These are phyloP conservation scores for Platycheirus albimanus DNA, from an alignment of 2,888 invertebrate genomes.

Conservation along the genomic window DNA sequence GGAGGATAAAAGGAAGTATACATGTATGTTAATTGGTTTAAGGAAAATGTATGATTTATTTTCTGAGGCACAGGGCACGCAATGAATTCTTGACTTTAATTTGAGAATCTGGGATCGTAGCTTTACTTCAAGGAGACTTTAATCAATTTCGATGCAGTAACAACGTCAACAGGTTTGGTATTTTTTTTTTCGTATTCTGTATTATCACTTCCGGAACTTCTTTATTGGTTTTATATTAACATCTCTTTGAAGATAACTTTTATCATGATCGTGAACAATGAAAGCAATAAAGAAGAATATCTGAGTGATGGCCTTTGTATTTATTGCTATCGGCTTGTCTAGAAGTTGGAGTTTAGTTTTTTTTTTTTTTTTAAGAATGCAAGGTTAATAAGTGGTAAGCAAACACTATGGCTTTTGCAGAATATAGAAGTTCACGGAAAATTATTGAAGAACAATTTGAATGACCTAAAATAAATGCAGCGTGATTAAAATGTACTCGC, in stretches of 20 bases:
- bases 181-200: not conserved
- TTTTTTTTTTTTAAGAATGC: slow-evolving; percentile 9
- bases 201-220: slow-evolving; percentile 38
- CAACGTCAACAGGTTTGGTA: slow-evolving; percentile 29
- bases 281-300: slow-evolving; percentile 16
- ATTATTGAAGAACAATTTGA: too few species aligned
- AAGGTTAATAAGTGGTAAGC: not conserved
- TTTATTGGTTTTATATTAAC: slow-evolving; percentile 24
- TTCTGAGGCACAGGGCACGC: not conserved
- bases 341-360: slow-evolving; percentile 4
- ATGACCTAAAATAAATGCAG: too few species aligned
- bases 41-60: not conserved
- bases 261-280: slow-evolving; percentile 24
- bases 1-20: not conserved
- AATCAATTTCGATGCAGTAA: slow-evolving; percentile 30
- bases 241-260: slow-evolving; percentile 4
- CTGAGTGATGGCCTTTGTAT: slow-evolving; percentile 10
- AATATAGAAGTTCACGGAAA: not conserved
- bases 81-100: not conserved
- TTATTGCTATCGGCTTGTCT: slow-evolving; percentile 6
- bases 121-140: slow-evolving; percentile 45
- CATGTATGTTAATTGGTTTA: not conserved
- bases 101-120: slow-evolving; percentile 3
- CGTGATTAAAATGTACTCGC: too few species aligned
- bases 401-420: not conserved